Conservation (phyloP, 1,140 invertebrate species). For the Neodiprion pinetum region DNA sequence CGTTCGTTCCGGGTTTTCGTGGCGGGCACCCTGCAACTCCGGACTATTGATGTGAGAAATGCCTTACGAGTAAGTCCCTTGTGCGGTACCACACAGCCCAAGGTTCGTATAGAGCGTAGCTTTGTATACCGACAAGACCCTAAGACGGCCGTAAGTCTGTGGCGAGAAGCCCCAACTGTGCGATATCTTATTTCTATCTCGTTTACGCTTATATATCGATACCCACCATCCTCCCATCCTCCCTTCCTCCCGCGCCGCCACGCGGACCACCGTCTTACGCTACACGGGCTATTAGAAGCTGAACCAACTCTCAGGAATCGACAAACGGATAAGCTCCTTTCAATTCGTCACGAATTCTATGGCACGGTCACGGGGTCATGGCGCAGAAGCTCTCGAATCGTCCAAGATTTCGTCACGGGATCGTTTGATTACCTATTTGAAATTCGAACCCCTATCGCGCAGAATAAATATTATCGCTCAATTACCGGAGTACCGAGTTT, state of each 20-base stretch:
- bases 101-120: background rate
- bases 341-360: background rate
- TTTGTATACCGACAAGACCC: background rate
- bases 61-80: background rate
- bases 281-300: background rate
- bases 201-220: conserved; percentile 9
- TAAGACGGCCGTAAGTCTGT: conserved; percentile 50
- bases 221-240: background rate
- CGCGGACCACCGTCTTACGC: too few species aligned
- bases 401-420: too few species aligned
- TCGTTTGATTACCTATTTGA: too few species aligned
- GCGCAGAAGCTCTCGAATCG: too few species aligned
- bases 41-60: conserved; percentile 2
- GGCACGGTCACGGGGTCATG: background rate
- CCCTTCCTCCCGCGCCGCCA: background rate
- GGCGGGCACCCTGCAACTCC: background rate
- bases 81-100: too few species aligned
- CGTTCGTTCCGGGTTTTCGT: too few species aligned
- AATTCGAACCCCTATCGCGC: too few species aligned
- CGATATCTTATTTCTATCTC: conserved; percentile 51
- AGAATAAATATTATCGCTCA: too few species aligned
- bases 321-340: background rate
- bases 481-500: too few species aligned
- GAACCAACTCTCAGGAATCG: background rate
- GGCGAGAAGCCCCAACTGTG: conserved; percentile 54